These are phyloP conservation scores for Propithecus coquereli DNA, from an alignment of 2,113 vertebrate species.

Conservation along the genomic window DNA sequence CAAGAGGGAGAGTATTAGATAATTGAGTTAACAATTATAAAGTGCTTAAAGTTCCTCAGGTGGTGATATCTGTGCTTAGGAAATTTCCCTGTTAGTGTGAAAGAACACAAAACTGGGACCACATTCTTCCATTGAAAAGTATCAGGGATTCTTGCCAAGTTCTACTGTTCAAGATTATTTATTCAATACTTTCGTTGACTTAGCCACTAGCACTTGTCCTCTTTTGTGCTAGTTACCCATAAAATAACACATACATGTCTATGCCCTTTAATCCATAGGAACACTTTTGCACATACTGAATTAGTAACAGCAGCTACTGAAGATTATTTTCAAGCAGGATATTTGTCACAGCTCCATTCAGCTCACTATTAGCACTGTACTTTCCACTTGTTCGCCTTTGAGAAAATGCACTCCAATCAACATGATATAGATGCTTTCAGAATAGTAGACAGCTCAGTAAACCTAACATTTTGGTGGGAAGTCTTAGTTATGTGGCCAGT, in stretches of 20 bases:
- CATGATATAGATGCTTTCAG: not conserved
- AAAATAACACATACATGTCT: not conserved
- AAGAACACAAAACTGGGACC: not conserved
- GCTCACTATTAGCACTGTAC: not conserved
- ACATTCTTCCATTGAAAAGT: slow-evolving; percentile 19
- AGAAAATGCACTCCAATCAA: not conserved
- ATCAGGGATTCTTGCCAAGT: not conserved
- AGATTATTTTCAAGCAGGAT: not conserved
- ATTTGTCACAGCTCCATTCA: not conserved
- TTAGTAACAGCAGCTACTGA: not conserved
- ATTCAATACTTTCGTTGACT: not conserved
- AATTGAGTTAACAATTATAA: slow-evolving; percentile 14
- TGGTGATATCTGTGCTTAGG: slow-evolving; percentile 5
- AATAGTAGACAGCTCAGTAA: not conserved
- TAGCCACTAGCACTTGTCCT: not conserved
- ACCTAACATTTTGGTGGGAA: not conserved
- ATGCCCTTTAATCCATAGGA: not conserved
- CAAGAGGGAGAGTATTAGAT: not conserved
- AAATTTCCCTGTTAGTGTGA: not conserved
- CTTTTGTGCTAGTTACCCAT: not conserved
- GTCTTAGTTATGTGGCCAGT: not conserved
- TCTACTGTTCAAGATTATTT: not conserved
- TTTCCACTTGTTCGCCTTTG: not conserved
- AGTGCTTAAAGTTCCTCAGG: slow-evolving; percentile 31
- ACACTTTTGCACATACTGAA: not conserved